A percentile compares a stretch with the other conserved stretches of the same genome.
Conservation (phyloP, 2,888 invertebrate genomes). For the Tillus elongatus region DNA sequence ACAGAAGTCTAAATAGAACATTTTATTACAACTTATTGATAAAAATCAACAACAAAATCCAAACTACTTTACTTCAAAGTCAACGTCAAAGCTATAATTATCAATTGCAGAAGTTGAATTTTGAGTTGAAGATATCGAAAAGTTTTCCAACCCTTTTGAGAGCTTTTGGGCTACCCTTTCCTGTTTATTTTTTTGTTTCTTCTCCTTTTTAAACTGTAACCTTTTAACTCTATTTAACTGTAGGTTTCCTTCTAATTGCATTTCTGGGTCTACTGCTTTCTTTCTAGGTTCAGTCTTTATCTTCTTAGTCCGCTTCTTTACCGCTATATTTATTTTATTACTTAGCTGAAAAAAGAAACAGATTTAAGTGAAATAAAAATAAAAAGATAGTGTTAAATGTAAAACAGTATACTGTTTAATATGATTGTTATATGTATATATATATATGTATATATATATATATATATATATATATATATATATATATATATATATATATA, state of each 20-base stretch:
- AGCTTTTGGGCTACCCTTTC: slow-evolving; percentile 58
- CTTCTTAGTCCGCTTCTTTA: slow-evolving; percentile 18
- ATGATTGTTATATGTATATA: too few species aligned
- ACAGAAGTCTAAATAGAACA: too few species aligned
- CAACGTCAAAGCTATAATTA: slow-evolving; percentile 54
- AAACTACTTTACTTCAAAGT: slow-evolving; percentile 45
- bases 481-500: too few species aligned
- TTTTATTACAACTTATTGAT: too few species aligned
- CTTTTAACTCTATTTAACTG: slow-evolving; percentile 52
- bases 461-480: too few species aligned
- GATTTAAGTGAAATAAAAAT: slow-evolving; percentile 5
- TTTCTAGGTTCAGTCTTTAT: slow-evolving; percentile 35
- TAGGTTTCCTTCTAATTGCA: slow-evolving; percentile 62
- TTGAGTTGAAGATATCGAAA: slow-evolving; percentile 41
- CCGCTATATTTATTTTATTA: slow-evolving; percentile 28
- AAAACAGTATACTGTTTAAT: too few species aligned
- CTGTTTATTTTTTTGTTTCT: slow-evolving; percentile 47
- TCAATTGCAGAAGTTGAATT: slow-evolving; percentile 37
- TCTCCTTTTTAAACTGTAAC: slow-evolving; percentile 58
- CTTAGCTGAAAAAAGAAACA: slow-evolving; percentile 26
- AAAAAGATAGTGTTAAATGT: too few species aligned
- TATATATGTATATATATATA: too few species aligned
- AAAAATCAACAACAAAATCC: too few species aligned
- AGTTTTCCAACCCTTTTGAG: slow-evolving; percentile 55
- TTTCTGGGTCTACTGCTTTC: slow-evolving; percentile 50